Conservation (phyloP, 2,113 vertebrate species). For the Passer montanus region DNA sequence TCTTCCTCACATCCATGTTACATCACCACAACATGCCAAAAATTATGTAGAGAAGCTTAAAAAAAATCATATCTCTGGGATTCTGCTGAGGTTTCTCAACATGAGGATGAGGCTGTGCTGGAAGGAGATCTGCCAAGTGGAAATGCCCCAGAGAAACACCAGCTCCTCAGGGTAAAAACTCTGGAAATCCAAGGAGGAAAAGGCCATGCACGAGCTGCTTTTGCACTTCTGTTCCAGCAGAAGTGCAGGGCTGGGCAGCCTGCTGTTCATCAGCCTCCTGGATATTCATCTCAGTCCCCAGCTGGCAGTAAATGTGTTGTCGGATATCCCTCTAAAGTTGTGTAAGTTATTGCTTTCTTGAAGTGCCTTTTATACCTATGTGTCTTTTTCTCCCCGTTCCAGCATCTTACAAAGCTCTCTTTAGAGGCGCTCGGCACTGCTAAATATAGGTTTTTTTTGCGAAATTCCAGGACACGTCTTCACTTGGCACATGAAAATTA, state of each 20-base stretch:
- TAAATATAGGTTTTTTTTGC: constrained; percentile 47
- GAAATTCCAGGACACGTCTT: constrained; percentile 71
- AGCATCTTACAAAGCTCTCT: constrained; percentile 67
- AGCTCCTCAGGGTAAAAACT: background rate
- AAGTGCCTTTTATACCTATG: constrained; percentile 59
- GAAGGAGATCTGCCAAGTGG: background rate
- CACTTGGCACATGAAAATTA: constrained; percentile 72
- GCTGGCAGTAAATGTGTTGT: constrained; percentile 70
- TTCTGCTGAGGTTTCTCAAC: constrained; percentile 27
- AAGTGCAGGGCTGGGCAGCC: background rate
- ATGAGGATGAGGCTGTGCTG: background rate
- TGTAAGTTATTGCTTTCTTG: constrained; percentile 68
- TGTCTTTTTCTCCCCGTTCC: background rate
- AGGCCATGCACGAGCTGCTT: background rate
- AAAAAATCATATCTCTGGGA: background rate
- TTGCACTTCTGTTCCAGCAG: background rate
- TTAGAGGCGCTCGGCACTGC: constrained; percentile 30
- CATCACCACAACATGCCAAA: background rate
- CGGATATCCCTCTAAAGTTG: constrained; percentile 53
- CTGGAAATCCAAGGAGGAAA: background rate
- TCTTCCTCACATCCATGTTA: background rate
- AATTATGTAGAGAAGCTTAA: fast-evolving
- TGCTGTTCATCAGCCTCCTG: constrained; percentile 39
- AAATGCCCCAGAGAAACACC: background rate
- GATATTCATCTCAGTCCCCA: constrained; percentile 41